Evolutionary conservation across 2,113 vertebrate genomes (phyloP).

Genomic region (Dolichotis patagonum): DNA sequence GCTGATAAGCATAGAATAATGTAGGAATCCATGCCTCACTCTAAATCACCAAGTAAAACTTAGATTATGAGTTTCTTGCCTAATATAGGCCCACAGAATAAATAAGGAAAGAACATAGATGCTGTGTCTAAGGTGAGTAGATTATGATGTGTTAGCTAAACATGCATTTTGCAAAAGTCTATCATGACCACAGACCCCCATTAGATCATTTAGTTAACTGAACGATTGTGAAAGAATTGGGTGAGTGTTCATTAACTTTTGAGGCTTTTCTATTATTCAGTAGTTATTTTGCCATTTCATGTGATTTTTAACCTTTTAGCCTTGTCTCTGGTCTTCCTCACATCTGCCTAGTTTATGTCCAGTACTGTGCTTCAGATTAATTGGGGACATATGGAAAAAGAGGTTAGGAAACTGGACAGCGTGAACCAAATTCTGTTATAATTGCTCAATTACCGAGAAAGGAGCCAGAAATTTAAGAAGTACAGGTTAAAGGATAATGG

Average conservation of each 20-base stretch:
- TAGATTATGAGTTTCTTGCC: neutral
- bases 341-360: neutral
- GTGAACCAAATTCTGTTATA: neutral
- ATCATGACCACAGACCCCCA: neutral
- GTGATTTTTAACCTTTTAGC: slow-evolving; percentile 18
- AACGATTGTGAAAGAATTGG: neutral
- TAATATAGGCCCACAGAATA: neutral
- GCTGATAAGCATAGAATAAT: neutral
- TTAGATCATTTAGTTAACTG: slow-evolving; percentile 15
- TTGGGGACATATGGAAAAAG: neutral
- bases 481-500: neutral
- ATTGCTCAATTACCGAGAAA: slow-evolving; percentile 27
- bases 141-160: neutral
- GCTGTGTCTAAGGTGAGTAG: neutral
- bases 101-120: neutral
- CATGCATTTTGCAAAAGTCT: neutral
- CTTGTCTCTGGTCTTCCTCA: slow-evolving; percentile 9
- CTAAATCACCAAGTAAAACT: slow-evolving; percentile 15
- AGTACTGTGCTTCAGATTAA: slow-evolving; percentile 46
- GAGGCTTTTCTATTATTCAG: slow-evolving; percentile 34
- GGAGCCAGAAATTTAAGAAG: neutral
- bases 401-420: neutral
- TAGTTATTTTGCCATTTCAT: slow-evolving; percentile 27
- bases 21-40: neutral
- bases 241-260: neutral